Evolutionary conservation across 23 tunicate genomes (phyloP), one percentile per base, ranked within the genome.

Genomic region (Ascidia mentula): DNA sequence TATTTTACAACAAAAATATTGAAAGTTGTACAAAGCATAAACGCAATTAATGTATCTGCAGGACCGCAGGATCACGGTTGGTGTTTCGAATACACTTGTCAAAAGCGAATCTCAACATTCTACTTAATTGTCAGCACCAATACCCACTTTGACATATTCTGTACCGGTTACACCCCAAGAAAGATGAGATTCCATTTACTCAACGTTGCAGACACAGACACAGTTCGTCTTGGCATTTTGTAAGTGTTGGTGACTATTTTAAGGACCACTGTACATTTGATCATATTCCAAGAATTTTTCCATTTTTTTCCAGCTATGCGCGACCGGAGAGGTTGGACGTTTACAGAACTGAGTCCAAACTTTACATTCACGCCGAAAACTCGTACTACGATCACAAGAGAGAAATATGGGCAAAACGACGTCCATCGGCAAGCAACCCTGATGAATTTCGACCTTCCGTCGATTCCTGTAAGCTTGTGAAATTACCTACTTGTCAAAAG

Each of bases 31-130:
- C n/a, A n/a, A n/a, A n/a, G n/a, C n/a, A n/a, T n/a, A n/a, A n/a
- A n/a, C n/a, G n/a, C n/a, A n/a, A n/a, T n/a, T n/a, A n/a, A n/a
- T 72, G 12, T 74, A 12, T 1, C 15, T 32, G 0, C 86, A 92
- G 99, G 99, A 18, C 99, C 99, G 0, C 91, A 92, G 59, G 96
- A 92, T 42, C 96, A 95, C 79, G 95, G 91, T 32, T 92, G 99
- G 95, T 92, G 95, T 77, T 46, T 59, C 36, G 99, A 96, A 9
- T 95, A 95, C 86, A 85, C 99, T 75, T 86, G 92, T 65, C 96
- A 90, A 79, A 79, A 82, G 61, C 88, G 99, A 73, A 69, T 90
- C 13, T 86, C 92, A 17, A 90, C 96, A 69, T 95, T 90, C 80
- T 91, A 80, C 86, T 78, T 79, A 40, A 86, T 95, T 71, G 96